Evolutionary conservation across 64 coral and sea anemone species (phyloP).

Genomic region (Montipora cactus): DNA sequence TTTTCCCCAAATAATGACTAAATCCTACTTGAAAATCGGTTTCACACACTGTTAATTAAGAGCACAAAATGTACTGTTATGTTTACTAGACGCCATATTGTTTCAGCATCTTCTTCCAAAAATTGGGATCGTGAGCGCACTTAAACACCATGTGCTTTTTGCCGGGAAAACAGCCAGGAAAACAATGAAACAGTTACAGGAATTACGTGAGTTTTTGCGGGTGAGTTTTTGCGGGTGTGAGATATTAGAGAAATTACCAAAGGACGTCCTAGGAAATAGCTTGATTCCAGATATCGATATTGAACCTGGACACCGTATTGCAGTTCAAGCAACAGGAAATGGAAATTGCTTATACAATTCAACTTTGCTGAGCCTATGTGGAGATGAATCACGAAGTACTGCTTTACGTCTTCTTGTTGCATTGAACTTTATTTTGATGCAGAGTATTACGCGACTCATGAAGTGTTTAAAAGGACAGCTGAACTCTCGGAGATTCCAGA

Average conservation of each 20-base stretch:
- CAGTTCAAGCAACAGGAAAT: constrained; percentile 38
- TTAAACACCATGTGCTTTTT: neutral
- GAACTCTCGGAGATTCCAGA: neutral
- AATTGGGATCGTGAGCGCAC: neutral
- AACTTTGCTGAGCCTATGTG: neutral
- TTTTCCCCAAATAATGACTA: neutral
- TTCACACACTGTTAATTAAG: neutral
- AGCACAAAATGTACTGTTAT: neutral
- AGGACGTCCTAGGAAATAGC: constrained; percentile 3
- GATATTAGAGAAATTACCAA: too few relatives aligned
- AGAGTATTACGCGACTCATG: neutral
- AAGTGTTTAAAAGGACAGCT: neutral
- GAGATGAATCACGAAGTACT: neutral
- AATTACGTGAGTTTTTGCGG: constrained; percentile 7
- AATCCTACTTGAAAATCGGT: neutral
- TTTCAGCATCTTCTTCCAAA: neutral
- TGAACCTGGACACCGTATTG: neutral
- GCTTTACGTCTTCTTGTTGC: neutral
- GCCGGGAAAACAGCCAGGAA: neutral
- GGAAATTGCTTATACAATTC: neutral
- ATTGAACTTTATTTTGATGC: neutral
- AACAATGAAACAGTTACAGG: neutral
- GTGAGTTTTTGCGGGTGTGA: too few relatives aligned
- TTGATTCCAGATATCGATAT: constrained; percentile 14
- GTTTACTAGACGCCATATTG: neutral